Percentiles rank a stretch among this genome's conserved stretches.
Conservation (phyloP, 2,888 invertebrate genomes). For the Diplolepis rosae region DNA sequence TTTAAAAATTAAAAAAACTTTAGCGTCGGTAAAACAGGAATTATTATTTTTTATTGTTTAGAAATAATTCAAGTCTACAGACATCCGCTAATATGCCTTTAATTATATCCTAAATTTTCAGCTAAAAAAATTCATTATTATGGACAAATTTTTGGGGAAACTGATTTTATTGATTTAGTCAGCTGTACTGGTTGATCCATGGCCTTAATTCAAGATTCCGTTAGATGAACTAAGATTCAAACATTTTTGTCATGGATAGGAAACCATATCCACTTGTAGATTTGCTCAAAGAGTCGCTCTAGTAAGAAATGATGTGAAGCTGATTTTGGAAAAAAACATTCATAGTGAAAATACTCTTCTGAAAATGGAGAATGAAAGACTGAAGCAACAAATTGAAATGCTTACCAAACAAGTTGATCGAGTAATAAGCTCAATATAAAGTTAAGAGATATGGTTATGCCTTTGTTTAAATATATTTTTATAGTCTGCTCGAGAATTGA, state of each 20-base stretch:
- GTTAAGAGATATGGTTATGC: not conserved
- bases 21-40: too few relatives aligned
- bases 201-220: too few relatives aligned
- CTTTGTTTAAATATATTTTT: conserved; percentile 28
- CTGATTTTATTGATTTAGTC: too few relatives aligned
- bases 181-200: too few relatives aligned
- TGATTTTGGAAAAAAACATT: conserved; percentile 73
- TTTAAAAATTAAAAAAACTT: too few relatives aligned
- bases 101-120: too few relatives aligned
- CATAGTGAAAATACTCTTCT: conserved; percentile 73
- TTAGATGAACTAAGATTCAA: not conserved
- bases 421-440: conserved; percentile 25
- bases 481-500: conserved; percentile 35
- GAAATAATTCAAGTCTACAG: too few relatives aligned
- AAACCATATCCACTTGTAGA: conserved; percentile 76
- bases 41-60: too few relatives aligned
- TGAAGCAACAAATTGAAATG: conserved; percentile 65
- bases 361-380: conserved; percentile 70
- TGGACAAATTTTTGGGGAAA: too few relatives aligned
- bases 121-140: too few relatives aligned
- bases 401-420: conserved; percentile 52
- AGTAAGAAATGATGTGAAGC: conserved; percentile 73
- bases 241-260: conserved; percentile 65
- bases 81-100: too few relatives aligned
- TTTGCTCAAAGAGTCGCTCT: conserved; percentile 76